phyloP scores from a whole-genome alignment of 2,113 vertebrate species.

The Aegithalos caudatus region DNA sequence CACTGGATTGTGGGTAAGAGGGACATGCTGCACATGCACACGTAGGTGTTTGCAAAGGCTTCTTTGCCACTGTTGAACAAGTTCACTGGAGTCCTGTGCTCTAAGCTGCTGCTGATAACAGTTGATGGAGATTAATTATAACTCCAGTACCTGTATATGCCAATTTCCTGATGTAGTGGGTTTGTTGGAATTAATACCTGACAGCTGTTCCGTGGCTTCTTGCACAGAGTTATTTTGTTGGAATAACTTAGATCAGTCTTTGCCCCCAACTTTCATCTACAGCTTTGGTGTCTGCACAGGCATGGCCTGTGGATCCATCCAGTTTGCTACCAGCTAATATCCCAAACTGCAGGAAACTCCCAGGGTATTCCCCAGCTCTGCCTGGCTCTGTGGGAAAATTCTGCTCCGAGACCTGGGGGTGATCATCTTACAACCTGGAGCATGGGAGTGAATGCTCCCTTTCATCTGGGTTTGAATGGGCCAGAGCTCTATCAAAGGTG shows the following conservation, averaged over 20 bases:
- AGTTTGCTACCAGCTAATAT: not conserved
- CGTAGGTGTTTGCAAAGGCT: not conserved
- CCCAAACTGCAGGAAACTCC: not conserved
- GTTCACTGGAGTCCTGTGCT: not conserved
- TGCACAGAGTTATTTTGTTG: not conserved
- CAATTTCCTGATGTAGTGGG: not conserved
- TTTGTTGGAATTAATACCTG: not conserved
- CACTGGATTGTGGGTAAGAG: not conserved
- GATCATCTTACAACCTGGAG: constrained; percentile 5
- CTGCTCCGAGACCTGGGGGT: not conserved
- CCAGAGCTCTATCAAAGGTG: not conserved
- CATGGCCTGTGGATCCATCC: not conserved
- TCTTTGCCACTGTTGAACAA: not conserved
- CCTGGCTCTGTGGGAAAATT: constrained; percentile 1
- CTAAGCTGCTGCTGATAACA: not conserved
- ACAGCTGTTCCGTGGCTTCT: not conserved
- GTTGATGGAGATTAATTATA: not conserved
- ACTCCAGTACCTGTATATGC: not conserved
- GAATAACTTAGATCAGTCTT: not conserved
- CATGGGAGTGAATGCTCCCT: not conserved
- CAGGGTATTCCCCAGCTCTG: not conserved
- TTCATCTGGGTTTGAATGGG: constrained; percentile 2
- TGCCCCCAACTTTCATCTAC: not conserved
- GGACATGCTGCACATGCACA: not conserved
- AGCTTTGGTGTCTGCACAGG: not conserved